phyloP scores from a whole-genome alignment of 53 echinoderm and acorn worm species.

The Stichopus horrens region DNA sequence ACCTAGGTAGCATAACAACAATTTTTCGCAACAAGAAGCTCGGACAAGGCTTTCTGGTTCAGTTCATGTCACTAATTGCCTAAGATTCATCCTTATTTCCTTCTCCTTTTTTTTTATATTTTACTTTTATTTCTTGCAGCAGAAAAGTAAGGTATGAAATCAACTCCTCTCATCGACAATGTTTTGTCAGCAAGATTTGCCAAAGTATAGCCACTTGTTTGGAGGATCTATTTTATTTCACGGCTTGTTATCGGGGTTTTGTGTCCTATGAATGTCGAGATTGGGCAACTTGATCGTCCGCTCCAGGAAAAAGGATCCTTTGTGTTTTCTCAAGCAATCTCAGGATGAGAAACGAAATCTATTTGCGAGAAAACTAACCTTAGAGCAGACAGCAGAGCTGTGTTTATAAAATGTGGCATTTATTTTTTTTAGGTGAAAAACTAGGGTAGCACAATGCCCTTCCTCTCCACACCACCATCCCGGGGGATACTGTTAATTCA shows the following conservation, averaged over 20 bases:
- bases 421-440: neutral
- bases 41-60: slow-evolving; percentile 1
- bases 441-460: neutral
- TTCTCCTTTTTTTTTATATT: no score
- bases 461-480: neutral
- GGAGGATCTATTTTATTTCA: slow-evolving; percentile 1
- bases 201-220: slow-evolving; percentile 36
- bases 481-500: no score
- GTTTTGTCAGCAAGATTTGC: neutral
- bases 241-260: slow-evolving; percentile 19
- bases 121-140: neutral
- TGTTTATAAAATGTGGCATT: neutral
- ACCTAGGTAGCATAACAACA: no score
- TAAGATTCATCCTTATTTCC: neutral
- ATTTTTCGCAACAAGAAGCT: no score
- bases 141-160: neutral
- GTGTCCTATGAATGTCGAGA: slow-evolving; percentile 9
- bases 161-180: neutral
- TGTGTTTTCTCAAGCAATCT: neutral
- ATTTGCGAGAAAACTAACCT: neutral
- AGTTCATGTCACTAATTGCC: slow-evolving; percentile 15
- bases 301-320: neutral
- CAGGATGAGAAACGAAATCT: neutral
- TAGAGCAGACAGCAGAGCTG: neutral
- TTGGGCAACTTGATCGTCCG: neutral